Percentiles rank a stretch among this genome's conserved stretches.
Evolutionary conservation across 2,113 vertebrate genomes (phyloP).

Genomic region (Elaphurus davidianus): DNA sequence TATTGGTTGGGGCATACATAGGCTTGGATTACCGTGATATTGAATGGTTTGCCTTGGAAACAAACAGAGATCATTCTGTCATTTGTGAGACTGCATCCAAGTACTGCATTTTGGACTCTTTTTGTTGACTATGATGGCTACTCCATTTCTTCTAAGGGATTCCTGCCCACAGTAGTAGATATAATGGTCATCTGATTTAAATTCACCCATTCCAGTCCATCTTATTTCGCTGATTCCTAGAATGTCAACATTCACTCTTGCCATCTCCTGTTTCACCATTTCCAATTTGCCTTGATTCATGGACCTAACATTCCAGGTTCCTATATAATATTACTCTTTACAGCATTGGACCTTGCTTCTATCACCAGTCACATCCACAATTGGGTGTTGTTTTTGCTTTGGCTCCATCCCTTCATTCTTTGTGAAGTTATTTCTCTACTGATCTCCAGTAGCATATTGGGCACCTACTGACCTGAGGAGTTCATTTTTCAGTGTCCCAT

Average conservation of each 20-base stretch:
- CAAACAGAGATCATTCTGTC: background rate
- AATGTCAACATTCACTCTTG: background rate
- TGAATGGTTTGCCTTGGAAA: background rate
- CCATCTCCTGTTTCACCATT: background rate
- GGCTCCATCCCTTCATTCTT: background rate
- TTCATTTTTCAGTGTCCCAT: background rate
- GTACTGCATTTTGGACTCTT: background rate
- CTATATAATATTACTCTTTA: background rate
- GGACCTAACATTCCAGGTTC: background rate
- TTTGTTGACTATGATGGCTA: background rate
- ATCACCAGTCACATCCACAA: background rate
- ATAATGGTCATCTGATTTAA: background rate
- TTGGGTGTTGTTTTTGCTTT: background rate
- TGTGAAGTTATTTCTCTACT: background rate
- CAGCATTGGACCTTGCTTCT: background rate
- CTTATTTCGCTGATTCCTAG: background rate
- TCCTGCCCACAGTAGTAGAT: background rate
- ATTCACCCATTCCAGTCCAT: background rate
- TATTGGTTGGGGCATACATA: rapidly evolving
- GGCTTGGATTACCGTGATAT: background rate
- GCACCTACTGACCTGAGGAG: background rate
- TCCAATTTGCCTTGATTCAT: background rate
- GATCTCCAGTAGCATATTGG: background rate
- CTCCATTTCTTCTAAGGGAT: background rate
- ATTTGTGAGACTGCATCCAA: background rate